Base-by-base conservation (phyloP, 2,797 vertebrate genomes). In the Anniella stebbinsi region DNA sequence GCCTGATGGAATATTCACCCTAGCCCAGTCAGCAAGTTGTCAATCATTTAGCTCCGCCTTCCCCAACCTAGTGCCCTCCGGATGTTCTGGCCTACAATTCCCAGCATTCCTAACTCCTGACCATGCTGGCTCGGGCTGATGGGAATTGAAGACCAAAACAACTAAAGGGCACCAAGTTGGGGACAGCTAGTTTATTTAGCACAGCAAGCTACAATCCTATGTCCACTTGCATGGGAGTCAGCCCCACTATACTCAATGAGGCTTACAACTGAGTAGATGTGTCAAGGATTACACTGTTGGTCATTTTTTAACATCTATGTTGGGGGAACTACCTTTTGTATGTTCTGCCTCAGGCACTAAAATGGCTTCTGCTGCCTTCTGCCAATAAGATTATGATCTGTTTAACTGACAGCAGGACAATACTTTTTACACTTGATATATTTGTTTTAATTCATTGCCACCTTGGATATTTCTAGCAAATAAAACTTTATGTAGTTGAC, bases 401-500 rank as follows among this genome's bases (percentile, higher is more conserved):
- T 72, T 88, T 63, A 18, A 70, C 66, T 60, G 78, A 57, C n/a
- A 81, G 21, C 17, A 57, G 25, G 33, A 85, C 73, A 89, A 78
- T 75, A 63, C 2, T 72, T 70, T 85, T 69, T 57, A 33, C 28
- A 85, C 33, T 60, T 86, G 67, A 11, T 12, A 38, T 82, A 48
- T 73, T 81, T 73, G 30, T 75, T 87, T 75, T 87, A 90, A 75
- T 63, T 66, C 23, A 36, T 60, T 69, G 69, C 33, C 38, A 87
- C 54, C 69, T 51, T 2, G 7, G 67, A 17, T 9, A 90, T 51
- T 87, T 86, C 81, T 54, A 67, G 77, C 17, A 63, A 82, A 66
- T 90, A 78, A 87, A 69, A 13, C 78, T 66, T 75, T 54, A 63
- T 38, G 9, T 15, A 45, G 36, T 25, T 33, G n/a, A n/a, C 25